phyloP scores from a whole-genome alignment of 2,113 vertebrate species.

The Uria lomvia region DNA sequence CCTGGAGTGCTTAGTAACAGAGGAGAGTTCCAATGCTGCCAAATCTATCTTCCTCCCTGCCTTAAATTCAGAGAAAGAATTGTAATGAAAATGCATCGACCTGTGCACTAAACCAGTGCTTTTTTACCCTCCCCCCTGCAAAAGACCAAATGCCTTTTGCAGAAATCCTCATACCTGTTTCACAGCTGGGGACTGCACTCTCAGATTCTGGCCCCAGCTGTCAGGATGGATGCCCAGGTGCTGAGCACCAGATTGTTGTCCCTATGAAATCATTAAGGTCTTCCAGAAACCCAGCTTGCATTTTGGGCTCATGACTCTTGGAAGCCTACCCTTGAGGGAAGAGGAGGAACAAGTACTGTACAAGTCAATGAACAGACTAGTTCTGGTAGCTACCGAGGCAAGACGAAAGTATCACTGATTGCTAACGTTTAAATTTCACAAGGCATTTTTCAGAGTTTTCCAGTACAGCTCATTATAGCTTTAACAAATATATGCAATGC shows the following conservation, averaged over 20 bases:
- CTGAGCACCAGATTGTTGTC: neutral
- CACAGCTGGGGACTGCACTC: neutral
- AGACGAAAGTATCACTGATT: neutral
- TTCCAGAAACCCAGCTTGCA: neutral
- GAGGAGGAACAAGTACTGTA: neutral
- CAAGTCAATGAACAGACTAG: neutral
- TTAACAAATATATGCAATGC: neutral
- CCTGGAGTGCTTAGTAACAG: neutral
- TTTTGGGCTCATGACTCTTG: neutral
- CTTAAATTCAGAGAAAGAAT: neutral
- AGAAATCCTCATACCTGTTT: neutral
- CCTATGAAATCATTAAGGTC: neutral
- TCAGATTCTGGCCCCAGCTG: neutral
- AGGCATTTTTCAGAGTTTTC: neutral
- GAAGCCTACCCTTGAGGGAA: neutral
- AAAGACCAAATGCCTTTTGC: neutral
- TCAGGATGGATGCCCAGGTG: neutral
- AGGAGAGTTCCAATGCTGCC: neutral
- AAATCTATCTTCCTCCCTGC: neutral
- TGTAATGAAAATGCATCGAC: neutral
- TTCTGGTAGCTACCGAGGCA: neutral
- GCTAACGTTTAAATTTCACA: neutral
- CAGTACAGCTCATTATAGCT: neutral
- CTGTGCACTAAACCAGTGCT: neutral
- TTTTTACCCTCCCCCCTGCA: neutral